Percentiles rank a stretch among this genome's conserved stretches.
Conservation (phyloP, 2,113 vertebrate genomes). For the Notechis scutatus region DNA sequence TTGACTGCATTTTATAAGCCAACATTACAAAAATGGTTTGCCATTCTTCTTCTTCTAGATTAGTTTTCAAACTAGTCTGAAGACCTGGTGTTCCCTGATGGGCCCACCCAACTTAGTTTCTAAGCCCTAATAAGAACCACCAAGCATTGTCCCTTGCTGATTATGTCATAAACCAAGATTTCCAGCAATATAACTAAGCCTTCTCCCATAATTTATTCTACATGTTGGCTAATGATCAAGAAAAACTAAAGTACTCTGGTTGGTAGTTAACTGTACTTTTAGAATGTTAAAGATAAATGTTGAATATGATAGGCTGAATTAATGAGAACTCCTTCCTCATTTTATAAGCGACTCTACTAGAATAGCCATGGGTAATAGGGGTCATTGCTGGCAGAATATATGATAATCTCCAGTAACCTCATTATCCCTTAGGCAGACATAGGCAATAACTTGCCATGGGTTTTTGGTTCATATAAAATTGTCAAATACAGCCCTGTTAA, state of each 20-base stretch:
- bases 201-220: background rate
- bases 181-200: background rate
- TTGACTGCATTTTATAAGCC: background rate
- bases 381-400: background rate
- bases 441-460: background rate
- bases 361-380: background rate
- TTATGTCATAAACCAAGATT: background rate
- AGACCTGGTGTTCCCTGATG: background rate
- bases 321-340: background rate
- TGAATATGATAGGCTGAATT: background rate
- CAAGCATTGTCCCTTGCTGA: background rate
- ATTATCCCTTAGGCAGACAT: background rate
- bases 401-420: background rate
- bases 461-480: background rate
- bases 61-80: background rate
- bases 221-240: background rate
- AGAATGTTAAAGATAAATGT: background rate
- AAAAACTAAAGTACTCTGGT: background rate
- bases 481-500: background rate
- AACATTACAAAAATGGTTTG: background rate
- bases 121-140: background rate
- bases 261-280: background rate
- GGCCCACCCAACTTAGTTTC: background rate
- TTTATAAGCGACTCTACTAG: background rate
- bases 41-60: background rate